Evolutionary conservation across 1,140 invertebrate genomes (phyloP).

Genomic region (Atopsyche davidsoni): DNA sequence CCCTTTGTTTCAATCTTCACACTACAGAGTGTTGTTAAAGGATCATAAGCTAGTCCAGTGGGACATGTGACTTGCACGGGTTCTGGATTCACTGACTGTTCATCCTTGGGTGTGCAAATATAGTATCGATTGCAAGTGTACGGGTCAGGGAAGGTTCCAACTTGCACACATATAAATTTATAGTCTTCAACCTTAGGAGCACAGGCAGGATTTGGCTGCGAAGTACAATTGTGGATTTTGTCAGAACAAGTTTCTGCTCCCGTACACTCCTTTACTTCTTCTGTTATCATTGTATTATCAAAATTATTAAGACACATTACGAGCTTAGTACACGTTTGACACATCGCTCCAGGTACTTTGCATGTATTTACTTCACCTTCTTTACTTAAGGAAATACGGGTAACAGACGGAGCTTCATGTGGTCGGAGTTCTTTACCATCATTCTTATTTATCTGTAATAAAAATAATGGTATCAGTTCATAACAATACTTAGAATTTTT

Average conservation of each 20-base stretch:
- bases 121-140: constrained; percentile 41
- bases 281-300: not conserved
- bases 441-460: no score
- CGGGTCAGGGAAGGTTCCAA: constrained; percentile 41
- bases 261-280: constrained; percentile 8
- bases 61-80: not conserved
- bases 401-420: not conserved
- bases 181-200: not conserved
- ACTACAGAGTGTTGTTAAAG: no score
- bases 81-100: not conserved
- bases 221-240: constrained; percentile 5
- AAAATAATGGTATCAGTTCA: no score
- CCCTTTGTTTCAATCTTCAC: not conserved
- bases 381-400: no score
- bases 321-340: constrained; percentile 10
- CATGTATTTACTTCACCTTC: constrained; percentile 1
- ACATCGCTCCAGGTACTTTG: constrained; percentile 11
- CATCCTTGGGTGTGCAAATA: constrained; percentile 35
- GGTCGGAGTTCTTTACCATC: not conserved
- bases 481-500: no score
- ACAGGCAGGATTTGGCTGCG: constrained; percentile 12
- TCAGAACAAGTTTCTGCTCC: constrained; percentile 4
- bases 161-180: constrained; percentile 18
- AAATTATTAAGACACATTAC: constrained; percentile 9
- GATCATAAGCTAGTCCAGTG: no score